Base-by-base conservation (phyloP, 2,888 invertebrate species). In the Pristionchus arcanus region DNA sequence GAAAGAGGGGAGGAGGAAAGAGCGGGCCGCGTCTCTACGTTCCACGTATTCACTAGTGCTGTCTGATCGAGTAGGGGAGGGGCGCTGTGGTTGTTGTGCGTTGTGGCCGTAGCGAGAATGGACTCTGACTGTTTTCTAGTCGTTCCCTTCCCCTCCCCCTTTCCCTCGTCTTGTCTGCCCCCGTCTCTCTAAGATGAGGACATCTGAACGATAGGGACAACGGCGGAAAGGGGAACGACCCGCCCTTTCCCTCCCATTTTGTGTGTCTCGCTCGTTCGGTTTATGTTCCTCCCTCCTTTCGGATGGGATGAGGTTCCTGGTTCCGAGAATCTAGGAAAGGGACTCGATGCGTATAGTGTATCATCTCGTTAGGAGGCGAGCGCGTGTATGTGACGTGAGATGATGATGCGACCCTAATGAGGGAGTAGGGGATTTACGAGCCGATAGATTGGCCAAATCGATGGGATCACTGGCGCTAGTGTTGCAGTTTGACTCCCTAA, bases 81-180 rank as follows among this genome's bases (percentile, higher is more conserved):
- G 2, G 68, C 11, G 28, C 5, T 15, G 71, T 71, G 34, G 71
- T 71, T 71, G 71, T 71, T 71, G 71, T 71, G 71, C 71, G 71
- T 34, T 34, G 71, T 31, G 31, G 31, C 68, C 31, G 71, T 71
- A 71, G 71, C 71, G 71, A 31, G 71, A 71, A 71, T 71, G 71
- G 71, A 71, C 71, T 71, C 15, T 34, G 71, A 71, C 71, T 71
- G 71, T 71, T 71, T 71, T 71, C 71, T 71, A 71, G 71, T 71
- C 71, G 31, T 31, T 71, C 71, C 71, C 68, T 68, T 68, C n/a
- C 19, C 71, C 34, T 68, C n/a, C 19, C 71, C 34, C 34, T 63
- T n/a, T 71, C 71, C 34, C 71, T 28, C 68, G n/a, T 34, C 71
- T 28, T 28, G n/a, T 34, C 34, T 34, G 16, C 25, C 31, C 71